phyloP scores from a whole-genome alignment of 2,888 invertebrate species.

The Aphidoletes aphidimyza region DNA sequence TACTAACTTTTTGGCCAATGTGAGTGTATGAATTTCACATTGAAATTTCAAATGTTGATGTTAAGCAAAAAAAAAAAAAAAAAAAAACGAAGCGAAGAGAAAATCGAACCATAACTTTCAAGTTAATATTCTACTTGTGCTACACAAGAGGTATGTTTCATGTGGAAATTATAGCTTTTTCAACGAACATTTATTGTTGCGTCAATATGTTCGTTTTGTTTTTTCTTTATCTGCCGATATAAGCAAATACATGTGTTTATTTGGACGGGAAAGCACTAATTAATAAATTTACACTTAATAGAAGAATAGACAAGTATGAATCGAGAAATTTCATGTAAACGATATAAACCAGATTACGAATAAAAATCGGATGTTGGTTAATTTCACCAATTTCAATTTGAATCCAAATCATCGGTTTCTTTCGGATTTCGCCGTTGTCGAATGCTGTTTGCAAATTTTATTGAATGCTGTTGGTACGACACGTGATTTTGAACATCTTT shows the following conservation, averaged over 20 bases:
- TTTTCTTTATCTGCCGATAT: background rate
- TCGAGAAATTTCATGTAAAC: background rate
- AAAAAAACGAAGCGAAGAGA: background rate
- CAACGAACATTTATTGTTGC: background rate
- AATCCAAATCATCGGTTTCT: background rate
- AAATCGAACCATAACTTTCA: background rate
- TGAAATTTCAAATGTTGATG: background rate
- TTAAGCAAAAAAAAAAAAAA: background rate
- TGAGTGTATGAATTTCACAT: slow-evolving; percentile 12
- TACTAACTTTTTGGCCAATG: background rate
- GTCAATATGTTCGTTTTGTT: background rate
- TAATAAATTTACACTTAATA: background rate
- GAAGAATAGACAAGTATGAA: background rate
- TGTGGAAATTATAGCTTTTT: background rate
- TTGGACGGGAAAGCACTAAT: background rate
- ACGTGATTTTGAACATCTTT: background rate
- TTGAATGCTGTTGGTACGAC: background rate
- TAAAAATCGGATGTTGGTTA: too few relatives aligned
- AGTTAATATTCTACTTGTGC: too few relatives aligned
- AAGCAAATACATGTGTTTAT: background rate
- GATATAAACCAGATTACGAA: too few relatives aligned
- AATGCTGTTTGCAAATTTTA: background rate
- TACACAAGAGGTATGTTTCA: too few relatives aligned
- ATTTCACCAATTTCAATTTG: background rate
- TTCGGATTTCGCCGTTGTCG: background rate